Evolutionary conservation across 2,113 vertebrate species (phyloP).

Genomic region (Vanacampus margaritifer): DNA sequence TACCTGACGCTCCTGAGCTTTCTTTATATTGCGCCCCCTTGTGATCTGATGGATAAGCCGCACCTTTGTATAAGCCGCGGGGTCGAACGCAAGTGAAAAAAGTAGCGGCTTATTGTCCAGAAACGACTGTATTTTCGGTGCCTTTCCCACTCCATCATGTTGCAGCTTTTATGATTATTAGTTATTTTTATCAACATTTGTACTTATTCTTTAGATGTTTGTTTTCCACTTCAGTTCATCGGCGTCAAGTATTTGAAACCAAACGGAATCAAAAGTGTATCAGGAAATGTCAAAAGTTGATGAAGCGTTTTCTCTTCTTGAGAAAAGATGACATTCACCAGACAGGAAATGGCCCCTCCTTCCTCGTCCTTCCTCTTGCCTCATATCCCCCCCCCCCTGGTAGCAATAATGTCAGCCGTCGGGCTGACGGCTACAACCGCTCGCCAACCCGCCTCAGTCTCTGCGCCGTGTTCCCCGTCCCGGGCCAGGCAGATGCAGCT

Average conservation of each 20-base stretch:
- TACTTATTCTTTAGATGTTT: background rate
- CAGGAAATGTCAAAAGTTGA: background rate
- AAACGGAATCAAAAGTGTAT: background rate
- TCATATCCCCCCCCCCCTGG: background rate
- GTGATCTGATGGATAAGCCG: too few relatives aligned
- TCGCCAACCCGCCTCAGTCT: background rate
- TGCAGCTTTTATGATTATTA: too few relatives aligned
- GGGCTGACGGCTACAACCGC: constrained; percentile 3
- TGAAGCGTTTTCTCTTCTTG: background rate
- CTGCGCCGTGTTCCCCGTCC: background rate
- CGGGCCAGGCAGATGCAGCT: constrained; percentile 17
- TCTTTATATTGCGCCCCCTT: too few relatives aligned
- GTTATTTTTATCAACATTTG: too few relatives aligned
- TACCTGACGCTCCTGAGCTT: too few relatives aligned
- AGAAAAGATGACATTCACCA: background rate
- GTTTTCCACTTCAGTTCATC: background rate
- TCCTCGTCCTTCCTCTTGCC: background rate
- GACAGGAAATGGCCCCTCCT: background rate
- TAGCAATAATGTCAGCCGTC: background rate
- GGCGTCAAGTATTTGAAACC: background rate
- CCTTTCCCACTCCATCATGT: too few relatives aligned
- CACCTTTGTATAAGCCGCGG: too few relatives aligned
- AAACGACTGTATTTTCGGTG: too few relatives aligned
- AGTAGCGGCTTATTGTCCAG: too few relatives aligned
- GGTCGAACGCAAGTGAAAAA: too few relatives aligned